A percentile compares a stretch with the other conserved stretches of the same genome.
Conservation (phyloP, 2,888 invertebrate species). For the Ametastegia equiseti region DNA sequence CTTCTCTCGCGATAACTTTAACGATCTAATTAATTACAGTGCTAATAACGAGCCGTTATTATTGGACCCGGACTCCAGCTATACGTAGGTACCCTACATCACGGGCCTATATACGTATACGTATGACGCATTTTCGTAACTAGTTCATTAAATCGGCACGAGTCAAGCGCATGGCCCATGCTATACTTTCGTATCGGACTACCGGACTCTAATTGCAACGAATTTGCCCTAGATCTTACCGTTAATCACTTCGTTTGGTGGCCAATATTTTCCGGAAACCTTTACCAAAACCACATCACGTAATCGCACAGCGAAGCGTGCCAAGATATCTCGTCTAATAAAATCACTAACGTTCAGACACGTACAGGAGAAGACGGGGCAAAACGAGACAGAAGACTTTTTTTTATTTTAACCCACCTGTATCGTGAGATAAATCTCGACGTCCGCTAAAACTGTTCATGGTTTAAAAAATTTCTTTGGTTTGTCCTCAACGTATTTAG, state of each 20-base stretch:
- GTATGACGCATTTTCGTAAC: constrained; percentile 41
- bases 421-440: too few relatives aligned
- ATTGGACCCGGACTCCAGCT: constrained; percentile 22
- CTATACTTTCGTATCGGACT: not conserved
- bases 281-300: constrained; percentile 6
- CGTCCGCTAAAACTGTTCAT: too few relatives aligned
- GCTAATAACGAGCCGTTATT: constrained; percentile 55
- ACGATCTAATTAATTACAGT: constrained; percentile 74
- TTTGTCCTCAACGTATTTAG: too few relatives aligned
- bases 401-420: too few relatives aligned
- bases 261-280: constrained; percentile 22
- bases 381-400: too few relatives aligned
- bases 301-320: not conserved
- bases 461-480: too few relatives aligned
- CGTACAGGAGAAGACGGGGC: too few relatives aligned
- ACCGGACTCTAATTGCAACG: constrained; percentile 30
- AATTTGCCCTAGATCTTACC: constrained; percentile 31
- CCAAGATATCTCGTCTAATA: not conserved
- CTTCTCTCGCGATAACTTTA: constrained; percentile 67
- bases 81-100: constrained; percentile 26
- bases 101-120: constrained; percentile 4
- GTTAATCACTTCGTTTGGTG: constrained; percentile 24
- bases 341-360: constrained; percentile 2
- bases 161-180: not conserved
- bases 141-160: constrained; percentile 42